Percentiles rank a stretch among this genome's conserved stretches.
Conservation (phyloP, 2,113 vertebrate species). For the Tetrax tetrax region DNA sequence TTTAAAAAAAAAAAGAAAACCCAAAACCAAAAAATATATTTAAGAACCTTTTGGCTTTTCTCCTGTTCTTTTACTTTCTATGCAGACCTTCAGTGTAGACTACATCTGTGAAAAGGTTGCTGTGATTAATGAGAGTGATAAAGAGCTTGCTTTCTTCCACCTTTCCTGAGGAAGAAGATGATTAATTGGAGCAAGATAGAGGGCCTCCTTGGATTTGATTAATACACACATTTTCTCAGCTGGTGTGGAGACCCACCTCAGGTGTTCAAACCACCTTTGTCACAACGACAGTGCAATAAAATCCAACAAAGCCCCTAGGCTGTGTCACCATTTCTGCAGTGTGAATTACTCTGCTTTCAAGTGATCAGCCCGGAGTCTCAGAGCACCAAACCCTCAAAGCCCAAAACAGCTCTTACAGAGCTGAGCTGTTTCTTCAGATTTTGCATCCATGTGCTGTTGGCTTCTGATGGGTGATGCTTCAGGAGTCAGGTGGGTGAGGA, state of each 20-base stretch:
- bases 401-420: neutral
- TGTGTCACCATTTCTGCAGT: neutral
- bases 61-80: neutral
- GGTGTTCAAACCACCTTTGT: neutral
- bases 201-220: neutral
- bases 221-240: neutral
- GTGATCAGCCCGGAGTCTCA: neutral
- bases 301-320: neutral
- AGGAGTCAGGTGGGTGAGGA: neutral
- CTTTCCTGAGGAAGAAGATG: neutral
- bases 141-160: neutral
- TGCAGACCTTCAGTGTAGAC: neutral
- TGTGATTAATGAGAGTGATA: constrained; percentile 46
- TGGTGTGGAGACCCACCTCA: neutral
- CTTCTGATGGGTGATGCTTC: neutral
- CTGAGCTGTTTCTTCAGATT: neutral
- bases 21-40: neutral
- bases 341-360: neutral
- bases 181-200: neutral
- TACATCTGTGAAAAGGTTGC: neutral
- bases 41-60: neutral
- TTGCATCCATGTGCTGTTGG: neutral
- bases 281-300: neutral
- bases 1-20: too few relatives aligned
- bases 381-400: neutral